Base-by-base conservation (phyloP, 2,888 invertebrate genomes). In the Trichogramma evanescens region DNA sequence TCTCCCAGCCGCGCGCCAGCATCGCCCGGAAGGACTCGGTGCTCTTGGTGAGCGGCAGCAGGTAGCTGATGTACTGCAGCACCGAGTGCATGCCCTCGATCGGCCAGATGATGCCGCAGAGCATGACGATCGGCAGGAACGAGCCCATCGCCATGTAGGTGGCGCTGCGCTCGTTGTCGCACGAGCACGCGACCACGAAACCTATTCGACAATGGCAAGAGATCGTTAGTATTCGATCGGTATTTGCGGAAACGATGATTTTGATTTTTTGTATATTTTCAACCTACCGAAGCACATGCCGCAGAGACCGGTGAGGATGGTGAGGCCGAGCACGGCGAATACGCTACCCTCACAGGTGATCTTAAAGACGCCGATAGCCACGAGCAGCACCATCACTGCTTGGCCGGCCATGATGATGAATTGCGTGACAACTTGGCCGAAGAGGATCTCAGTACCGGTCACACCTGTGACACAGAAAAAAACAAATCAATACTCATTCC, bases 41-140 rank as follows among this genome's bases (percentile, higher is more conserved):
- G 1, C 93, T 89, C 69, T 90, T 88, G 0, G 95, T 95, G 13
- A 95, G 81, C 0, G 95, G 95, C 26, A 95, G 81, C 50, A 90
- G 79, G 68, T 83, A 86, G 67, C 91, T 88, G 50, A 93, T 73
- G 73, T 86, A 86, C 73, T 84, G 84, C 4, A 94, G 80, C 49
- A 86, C 70, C 0, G 82, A 78, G 72, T 93, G 92, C 91, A 96
- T 95, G 48, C 89, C 94, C 82, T 96, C 93, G 63, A 94, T 83
- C 0, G 96, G 96, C 96, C 96, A 96, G 68, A 96, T 89, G 63
- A 95, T 93, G 54, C 93, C 93, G 68, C 92, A 92, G 5, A 93
- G 78, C 85, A 93, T 84, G 26, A 93, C 87, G 76, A 92, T 89
- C 1, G 93, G 93, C 63, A 93, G 76, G 77, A 93, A 93, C 1